Conservation (phyloP, 2,888 invertebrate species). For the Agonopterix heracliana region DNA sequence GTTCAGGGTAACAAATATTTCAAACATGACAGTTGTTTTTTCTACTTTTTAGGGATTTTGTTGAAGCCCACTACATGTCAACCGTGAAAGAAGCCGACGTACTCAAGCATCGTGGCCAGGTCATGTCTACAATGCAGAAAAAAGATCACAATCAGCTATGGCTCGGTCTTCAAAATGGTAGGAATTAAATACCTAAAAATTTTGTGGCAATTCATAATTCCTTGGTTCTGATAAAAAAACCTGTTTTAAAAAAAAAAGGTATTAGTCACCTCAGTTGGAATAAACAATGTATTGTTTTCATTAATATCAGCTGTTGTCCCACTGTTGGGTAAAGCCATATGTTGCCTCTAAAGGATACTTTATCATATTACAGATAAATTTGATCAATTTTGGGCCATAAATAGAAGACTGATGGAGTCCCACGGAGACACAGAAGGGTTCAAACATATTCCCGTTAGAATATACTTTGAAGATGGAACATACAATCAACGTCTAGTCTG, state of each 20-base stretch:
- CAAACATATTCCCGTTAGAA: slow-evolving; percentile 92
- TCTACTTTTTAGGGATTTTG: slow-evolving; percentile 81
- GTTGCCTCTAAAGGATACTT: no score
- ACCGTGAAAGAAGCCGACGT: slow-evolving; percentile 98
- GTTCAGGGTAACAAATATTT: no score
- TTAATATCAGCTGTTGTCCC: no score
- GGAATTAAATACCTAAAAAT: background rate
- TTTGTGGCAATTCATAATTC: no score
- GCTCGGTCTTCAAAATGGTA: slow-evolving; percentile 95
- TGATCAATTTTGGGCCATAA: slow-evolving; percentile 99
- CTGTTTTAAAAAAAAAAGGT: no score
- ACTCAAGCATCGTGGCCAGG: slow-evolving; percentile 94
- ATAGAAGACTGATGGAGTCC: slow-evolving; percentile 95
- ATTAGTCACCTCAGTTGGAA: no score
- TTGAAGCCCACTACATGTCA: slow-evolving; percentile 96
- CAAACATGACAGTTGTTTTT: no score
- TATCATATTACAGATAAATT: slow-evolving; percentile 86
- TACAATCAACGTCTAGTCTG: slow-evolving; percentile 85
- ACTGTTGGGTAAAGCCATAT: no score
- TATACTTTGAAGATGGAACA: slow-evolving; percentile 83
- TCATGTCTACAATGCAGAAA: slow-evolving; percentile 94
- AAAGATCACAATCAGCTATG: slow-evolving; percentile 98
- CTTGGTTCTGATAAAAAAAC: no score
- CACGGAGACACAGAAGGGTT: slow-evolving; percentile 87
- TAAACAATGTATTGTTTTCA: no score